Base-by-base conservation (phyloP, 2,113 vertebrate genomes). In the Lepisosteus oculatus region DNA sequence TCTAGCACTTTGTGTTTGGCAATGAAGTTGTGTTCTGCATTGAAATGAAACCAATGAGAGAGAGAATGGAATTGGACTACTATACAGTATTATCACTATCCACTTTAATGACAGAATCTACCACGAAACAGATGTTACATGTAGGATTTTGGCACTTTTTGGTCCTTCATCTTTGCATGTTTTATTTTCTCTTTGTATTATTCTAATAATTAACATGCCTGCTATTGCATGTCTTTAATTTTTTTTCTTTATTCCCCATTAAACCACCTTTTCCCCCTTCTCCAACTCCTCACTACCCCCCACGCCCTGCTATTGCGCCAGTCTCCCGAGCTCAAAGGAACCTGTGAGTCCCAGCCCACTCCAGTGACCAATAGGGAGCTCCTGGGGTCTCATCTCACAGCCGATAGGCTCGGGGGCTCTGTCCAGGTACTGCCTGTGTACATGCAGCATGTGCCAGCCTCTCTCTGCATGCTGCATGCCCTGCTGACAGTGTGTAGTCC, bases 361-460 rank as follows among this genome's bases (percentile, higher is more conserved):
- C 90, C 90, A 68, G 87, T 91, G 89, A 94, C 93, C 89, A 93
- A 85, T 93, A 91, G 93, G 92, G 93, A 95, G 88, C 89, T 92
- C 81, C 81, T 94, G 90, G 93, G 93, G 90, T 92, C 93, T 79
- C 93, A 91, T 83, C 90, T 94, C 83, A 93, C 94, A 78, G 88
- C 92, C 90, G 93, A 92, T 88, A 90, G 92, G 93, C 91, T 94
- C 84, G 92, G 93, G 91, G 94, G 94, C 89, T 94, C 95, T 80
- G 92, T 95, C 55, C 94, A 95, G 95, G 95, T 95, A 96, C 93
- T 84, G 84, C 87, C 89, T 86, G 74, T 78, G 83, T 77, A 66
- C 82, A 75, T 80, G 67, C 76, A 77, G 82, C 80, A 73, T 78
- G 75, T 61, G 14, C 14, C 13, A 29, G 59, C 59, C n/a, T n/a